Evolutionary conservation across 2,113 vertebrate species (phyloP).

Genomic region (Urocitellus parryii): DNA sequence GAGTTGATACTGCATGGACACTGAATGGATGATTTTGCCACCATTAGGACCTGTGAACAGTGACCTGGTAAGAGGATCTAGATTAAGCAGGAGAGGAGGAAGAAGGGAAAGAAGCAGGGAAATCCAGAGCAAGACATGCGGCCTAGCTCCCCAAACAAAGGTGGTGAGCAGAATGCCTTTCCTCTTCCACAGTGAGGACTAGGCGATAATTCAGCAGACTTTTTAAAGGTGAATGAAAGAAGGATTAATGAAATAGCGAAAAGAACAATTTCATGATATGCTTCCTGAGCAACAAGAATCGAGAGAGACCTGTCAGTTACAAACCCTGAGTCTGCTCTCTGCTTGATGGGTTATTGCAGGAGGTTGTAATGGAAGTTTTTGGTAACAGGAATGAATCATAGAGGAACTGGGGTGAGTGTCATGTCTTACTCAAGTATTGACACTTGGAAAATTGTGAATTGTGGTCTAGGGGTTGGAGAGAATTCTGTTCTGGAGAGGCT

Average conservation of each 20-base stretch:
- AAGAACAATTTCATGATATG: background rate
- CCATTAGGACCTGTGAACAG: background rate
- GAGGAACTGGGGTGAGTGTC: background rate
- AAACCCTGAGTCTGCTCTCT: background rate
- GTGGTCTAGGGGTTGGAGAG: background rate
- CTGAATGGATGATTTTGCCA: rapidly evolving
- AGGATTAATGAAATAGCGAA: background rate
- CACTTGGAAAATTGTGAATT: background rate
- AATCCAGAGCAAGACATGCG: background rate
- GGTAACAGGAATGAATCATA: background rate
- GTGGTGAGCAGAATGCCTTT: background rate
- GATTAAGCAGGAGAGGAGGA: background rate
- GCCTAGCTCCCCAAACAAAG: background rate
- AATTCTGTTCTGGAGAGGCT: no score
- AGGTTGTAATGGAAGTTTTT: background rate
- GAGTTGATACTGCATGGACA: background rate
- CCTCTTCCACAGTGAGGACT: background rate
- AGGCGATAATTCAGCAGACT: background rate
- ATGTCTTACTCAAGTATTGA: background rate
- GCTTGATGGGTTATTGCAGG: background rate
- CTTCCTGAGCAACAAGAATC: background rate
- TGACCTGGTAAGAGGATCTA: background rate
- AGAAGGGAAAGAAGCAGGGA: background rate
- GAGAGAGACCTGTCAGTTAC: background rate
- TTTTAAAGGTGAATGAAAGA: background rate